Evolutionary conservation across 2,113 vertebrate species (phyloP).

Genomic region (Odocoileus hemionus): DNA sequence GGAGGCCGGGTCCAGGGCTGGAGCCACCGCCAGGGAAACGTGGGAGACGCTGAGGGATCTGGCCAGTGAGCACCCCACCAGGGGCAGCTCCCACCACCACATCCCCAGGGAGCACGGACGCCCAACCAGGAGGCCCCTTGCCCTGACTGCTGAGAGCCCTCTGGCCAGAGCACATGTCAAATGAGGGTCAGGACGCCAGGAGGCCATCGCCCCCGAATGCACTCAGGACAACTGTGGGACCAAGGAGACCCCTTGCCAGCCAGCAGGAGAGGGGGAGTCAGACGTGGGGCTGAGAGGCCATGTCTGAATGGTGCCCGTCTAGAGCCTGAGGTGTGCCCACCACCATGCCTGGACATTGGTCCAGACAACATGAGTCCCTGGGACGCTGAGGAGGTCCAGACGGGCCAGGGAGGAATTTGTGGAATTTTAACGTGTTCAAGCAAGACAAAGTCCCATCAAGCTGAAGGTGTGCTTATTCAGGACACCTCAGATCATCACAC

Average conservation of each 20-base stretch:
- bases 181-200: not conserved
- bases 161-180: too few relatives aligned
- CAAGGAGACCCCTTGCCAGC: not conserved
- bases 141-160: too few relatives aligned
- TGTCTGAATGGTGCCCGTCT: not conserved
- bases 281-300: too few relatives aligned
- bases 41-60: too few relatives aligned
- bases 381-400: too few relatives aligned
- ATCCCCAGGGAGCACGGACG: accelerated
- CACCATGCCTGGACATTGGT: not conserved
- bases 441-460: not conserved
- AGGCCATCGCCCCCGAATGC: accelerated
- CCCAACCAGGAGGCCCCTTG: too few relatives aligned
- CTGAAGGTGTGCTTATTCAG: not conserved
- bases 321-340: not conserved
- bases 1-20: accelerated
- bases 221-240: not conserved
- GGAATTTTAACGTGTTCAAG: not conserved
- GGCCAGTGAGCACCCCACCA: accelerated
- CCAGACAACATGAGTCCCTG: not conserved
- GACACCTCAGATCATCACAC: not conserved
- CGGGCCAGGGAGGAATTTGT: not conserved
- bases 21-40: too few relatives aligned
- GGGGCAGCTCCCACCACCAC: not conserved
- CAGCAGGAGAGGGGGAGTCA: not conserved